Evolutionary conservation across 2,888 invertebrate genomes (phyloP).

Genomic region (Eustalomyia histrio): DNA sequence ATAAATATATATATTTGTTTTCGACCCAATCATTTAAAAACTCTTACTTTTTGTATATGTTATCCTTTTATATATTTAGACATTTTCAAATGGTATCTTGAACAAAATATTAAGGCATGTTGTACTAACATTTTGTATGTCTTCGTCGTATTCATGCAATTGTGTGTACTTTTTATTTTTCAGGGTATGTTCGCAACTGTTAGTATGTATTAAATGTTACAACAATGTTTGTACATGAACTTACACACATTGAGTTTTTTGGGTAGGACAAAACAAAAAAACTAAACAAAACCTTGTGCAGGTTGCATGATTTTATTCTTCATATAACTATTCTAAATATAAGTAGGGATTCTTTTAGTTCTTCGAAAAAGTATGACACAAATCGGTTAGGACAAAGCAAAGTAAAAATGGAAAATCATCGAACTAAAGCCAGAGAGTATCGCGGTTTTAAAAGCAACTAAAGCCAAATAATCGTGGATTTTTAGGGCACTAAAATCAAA

Average conservation of each 20-base stretch:
- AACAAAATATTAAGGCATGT: constrained; percentile 47
- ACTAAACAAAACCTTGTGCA: constrained; percentile 28
- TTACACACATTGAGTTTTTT: constrained; percentile 4
- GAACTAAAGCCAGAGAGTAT: too few relatives aligned
- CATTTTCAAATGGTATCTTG: constrained; percentile 35
- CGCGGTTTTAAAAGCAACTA: too few relatives aligned
- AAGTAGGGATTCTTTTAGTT: background rate
- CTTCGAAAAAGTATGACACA: background rate
- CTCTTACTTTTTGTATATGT: constrained; percentile 27
- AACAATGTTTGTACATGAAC: constrained; percentile 36
- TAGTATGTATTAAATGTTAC: constrained; percentile 33
- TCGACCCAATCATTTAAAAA: constrained; percentile 18
- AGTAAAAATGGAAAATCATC: too few relatives aligned
- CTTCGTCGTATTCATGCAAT: constrained; percentile 10
- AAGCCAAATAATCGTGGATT: too few relatives aligned
- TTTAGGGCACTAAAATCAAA: too few relatives aligned
- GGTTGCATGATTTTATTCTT: constrained; percentile 22
- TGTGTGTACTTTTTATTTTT: background rate
- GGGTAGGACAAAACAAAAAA: constrained; percentile 28
- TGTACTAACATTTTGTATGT: constrained; percentile 23
- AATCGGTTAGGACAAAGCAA: background rate
- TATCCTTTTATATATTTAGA: constrained; percentile 20
- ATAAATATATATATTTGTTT: too few relatives aligned
- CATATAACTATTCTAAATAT: background rate
- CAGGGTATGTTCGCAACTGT: constrained; percentile 16